Base-by-base conservation (phyloP, 2,113 vertebrate species). In the Antechinus flavipes region DNA sequence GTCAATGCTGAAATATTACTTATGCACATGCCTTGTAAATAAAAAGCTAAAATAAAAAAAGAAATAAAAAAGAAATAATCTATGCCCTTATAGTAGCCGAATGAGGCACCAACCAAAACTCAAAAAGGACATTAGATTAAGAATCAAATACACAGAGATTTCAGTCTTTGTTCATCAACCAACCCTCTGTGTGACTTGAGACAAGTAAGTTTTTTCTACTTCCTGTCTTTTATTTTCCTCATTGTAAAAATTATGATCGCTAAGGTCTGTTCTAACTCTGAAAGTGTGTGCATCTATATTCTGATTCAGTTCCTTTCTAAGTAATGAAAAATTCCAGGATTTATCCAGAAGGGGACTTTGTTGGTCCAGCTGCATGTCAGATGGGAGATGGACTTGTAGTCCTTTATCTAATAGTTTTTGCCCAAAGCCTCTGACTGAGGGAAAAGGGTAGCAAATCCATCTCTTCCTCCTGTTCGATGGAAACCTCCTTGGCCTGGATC, bases 341-440 rank as follows among this genome's bases (percentile, higher is more conserved):
- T 52, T 11, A n/a, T 68, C 30, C 26, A 47, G 27, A 56, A 49
- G 90, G 47, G 42, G 26, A 92, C 94, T 89, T 91, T 49, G 49
- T 90, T 84, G 42, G 90, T 92, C 95, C 12, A 91, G 90, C 23
- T 49, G 94, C 96, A 90, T 52, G 26, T 56, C 47, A 4, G 58
- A 92, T 58, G 68, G n/a, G n/a, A 42, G 19, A 42, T 2, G 7
- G 56, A 47, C 25, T 0, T 26, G 53, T 92, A 54, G 19, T 27
- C 54, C 46, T 58, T 93, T 97, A 90, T 95, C 95, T 94, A 76
- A 93, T 2, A 16, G 42, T 91, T 68, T 50, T 0, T 76, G 25
- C 16, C 30, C 54, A 3, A 54, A 35, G 90, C 23, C 12, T n/a
- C n/a, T 26, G 90, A 4, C 8, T 12, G 14, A 22, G 53, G 52